Percentiles rank a stretch among this genome's conserved stretches.
Evolutionary conservation across 1,140 invertebrate species (phyloP).

Genomic region (Drosophila kurseongensis): DNA sequence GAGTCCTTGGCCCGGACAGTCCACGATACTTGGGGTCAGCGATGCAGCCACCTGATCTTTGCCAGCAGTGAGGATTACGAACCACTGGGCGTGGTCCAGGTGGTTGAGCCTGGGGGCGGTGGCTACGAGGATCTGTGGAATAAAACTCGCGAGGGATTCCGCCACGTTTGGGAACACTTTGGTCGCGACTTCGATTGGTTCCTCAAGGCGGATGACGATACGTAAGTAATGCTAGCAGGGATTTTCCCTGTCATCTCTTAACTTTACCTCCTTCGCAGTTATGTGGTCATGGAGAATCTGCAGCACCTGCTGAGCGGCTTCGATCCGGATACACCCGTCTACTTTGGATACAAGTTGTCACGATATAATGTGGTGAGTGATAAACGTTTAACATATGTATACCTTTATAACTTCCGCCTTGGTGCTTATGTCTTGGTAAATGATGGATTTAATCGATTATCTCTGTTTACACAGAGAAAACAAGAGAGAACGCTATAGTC

Average conservation of each 20-base stretch:
- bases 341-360: slow-evolving; percentile 93
- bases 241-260: neutral
- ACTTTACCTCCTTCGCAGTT: slow-evolving; percentile 27
- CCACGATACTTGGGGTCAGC: slow-evolving; percentile 96
- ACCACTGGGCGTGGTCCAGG: slow-evolving; percentile 86
- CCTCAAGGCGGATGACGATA: slow-evolving; percentile 97
- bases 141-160: slow-evolving; percentile 97
- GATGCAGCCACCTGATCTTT: slow-evolving; percentile 95
- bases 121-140: slow-evolving; percentile 96
- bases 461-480: neutral
- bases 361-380: slow-evolving; percentile 70
- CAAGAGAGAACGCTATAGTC: too few species aligned
- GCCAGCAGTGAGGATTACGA: slow-evolving; percentile 91
- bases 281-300: slow-evolving; percentile 96
- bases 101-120: slow-evolving; percentile 88
- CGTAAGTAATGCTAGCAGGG: slow-evolving; percentile 86
- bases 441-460: slow-evolving; percentile 18
- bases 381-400: neutral
- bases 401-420: slow-evolving; percentile 12
- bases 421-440: slow-evolving; percentile 29
- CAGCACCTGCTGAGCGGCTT: slow-evolving; percentile 93
- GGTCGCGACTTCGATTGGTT: slow-evolving; percentile 95
- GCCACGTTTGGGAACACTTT: slow-evolving; percentile 93
- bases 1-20: slow-evolving; percentile 94
- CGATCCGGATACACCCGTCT: slow-evolving; percentile 89